Evolutionary conservation across 2,888 invertebrate species (phyloP), one percentile per base, ranked within the genome.

Genomic region (Hymenopus coronatus): DNA sequence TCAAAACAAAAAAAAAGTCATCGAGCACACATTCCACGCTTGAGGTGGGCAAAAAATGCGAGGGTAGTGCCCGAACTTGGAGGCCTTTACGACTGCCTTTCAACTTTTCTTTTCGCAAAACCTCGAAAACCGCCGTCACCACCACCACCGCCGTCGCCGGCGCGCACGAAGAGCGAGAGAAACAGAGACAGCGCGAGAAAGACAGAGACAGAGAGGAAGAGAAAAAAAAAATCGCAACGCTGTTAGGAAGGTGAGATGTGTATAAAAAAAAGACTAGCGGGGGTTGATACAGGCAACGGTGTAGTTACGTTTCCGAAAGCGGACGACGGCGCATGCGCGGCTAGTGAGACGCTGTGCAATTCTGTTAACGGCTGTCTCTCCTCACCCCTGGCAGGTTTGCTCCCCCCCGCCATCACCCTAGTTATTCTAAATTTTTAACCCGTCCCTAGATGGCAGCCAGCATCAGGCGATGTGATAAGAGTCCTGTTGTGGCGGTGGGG

Each of bases 391-490:
- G 40, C 28, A 25, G 46, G 54, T 40, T 85, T 20, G 27, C 85
- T n/a, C 88, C 88, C 81, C n/a, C 81, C 82, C 70, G 82, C 20
- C 82, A 83, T 20, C 40, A n/a, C 27, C 88, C 88, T 88, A 87
- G 90, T 89, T 88, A 88, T 90, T 85, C 89, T 89, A 88, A 89
- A 89, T 90, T 90, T 90, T 91, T 90, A 90, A 90, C 88, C 82
- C 88, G 87, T 90, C 90, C 90, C 91, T 90, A 91, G 91, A 91
- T 91, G 91, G 91, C 90, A 91, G 91, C 90, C 54, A 70, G 54
- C 54, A 70, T 70, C 54, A 70, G 54, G 54, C 54, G 54, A 90
- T 81, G 82, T 90, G 90, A 90, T 90, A 90, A 90, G 90, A 70
- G 54, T 25, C 54, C 54, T 70, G 54, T 70, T 20, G 54, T 70